phyloP scores from a whole-genome alignment of 2,888 invertebrate genomes.

The Hirtodrosophila alboralis region DNA sequence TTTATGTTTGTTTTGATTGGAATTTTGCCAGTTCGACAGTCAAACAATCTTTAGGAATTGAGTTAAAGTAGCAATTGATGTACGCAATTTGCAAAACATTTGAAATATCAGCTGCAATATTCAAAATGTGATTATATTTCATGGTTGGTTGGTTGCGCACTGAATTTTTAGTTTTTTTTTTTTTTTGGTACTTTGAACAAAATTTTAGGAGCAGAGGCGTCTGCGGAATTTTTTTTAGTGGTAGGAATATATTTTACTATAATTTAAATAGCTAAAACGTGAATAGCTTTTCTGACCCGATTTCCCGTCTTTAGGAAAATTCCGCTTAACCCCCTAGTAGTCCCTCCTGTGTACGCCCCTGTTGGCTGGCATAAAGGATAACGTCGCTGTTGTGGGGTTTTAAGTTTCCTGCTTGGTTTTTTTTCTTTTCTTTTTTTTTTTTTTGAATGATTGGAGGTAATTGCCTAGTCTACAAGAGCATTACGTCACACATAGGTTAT shows the following conservation, averaged over 20 bases:
- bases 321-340: too few species aligned
- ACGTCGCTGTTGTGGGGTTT: background rate
- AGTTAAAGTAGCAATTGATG: conserved; percentile 28
- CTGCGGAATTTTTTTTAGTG: too few species aligned
- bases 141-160: conserved; percentile 20
- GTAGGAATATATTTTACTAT: too few species aligned
- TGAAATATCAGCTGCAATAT: conserved; percentile 8
- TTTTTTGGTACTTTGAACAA: conserved; percentile 42
- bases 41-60: conserved; percentile 27
- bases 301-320: too few species aligned
- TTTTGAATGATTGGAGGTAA: conserved; percentile 15
- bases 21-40: conserved; percentile 22
- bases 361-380: too few species aligned
- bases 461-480: conserved; percentile 25
- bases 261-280: too few species aligned
- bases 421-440: too few species aligned
- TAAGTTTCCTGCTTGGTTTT: background rate
- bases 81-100: conserved; percentile 20
- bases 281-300: too few species aligned
- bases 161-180: conserved; percentile 12
- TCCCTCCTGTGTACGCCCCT: too few species aligned
- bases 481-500: conserved; percentile 47
- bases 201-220: too few species aligned
- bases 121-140: conserved; percentile 49
- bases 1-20: conserved; percentile 15